Percentiles rank a stretch among this genome's conserved stretches.
These are phyloP conservation scores for Clavelina lepadiformis DNA, from an alignment of 23 tunicate species.

Conservation along the genomic window DNA sequence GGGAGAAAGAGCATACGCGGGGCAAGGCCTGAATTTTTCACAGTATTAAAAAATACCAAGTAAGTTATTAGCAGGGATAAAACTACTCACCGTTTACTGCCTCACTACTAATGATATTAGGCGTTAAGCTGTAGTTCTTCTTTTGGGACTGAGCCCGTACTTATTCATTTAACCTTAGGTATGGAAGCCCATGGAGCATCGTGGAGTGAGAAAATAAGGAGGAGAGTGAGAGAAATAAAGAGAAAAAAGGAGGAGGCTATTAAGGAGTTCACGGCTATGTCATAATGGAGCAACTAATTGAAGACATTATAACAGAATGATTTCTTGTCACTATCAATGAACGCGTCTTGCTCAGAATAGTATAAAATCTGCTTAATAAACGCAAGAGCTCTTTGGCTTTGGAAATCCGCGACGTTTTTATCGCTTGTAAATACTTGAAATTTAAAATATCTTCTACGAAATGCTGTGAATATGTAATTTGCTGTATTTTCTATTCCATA, in stretches of 20 bases:
- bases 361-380: no score
- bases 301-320: no score
- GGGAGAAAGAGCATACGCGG: slow-evolving; percentile 92
- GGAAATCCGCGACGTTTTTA: no score
- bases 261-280: neutral
- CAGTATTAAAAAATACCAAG: slow-evolving; percentile 62
- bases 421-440: no score
- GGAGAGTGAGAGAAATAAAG: neutral
- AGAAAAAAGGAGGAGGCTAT: neutral
- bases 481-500: no score
- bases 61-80: neutral
- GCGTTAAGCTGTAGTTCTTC: neutral
- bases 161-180: neutral
- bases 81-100: neutral
- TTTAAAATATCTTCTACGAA: no score
- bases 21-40: slow-evolving; percentile 89
- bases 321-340: no score
- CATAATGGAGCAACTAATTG: neutral
- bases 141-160: neutral
- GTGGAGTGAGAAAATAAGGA: neutral
- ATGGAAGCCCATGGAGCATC: slow-evolving; percentile 15
- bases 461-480: no score
- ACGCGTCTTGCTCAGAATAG: no score
- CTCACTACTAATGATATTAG: neutral
- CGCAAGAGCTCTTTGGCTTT: no score